Evolutionary conservation across 1,140 invertebrate species (phyloP).

Genomic region (Ceratina japonica): DNA sequence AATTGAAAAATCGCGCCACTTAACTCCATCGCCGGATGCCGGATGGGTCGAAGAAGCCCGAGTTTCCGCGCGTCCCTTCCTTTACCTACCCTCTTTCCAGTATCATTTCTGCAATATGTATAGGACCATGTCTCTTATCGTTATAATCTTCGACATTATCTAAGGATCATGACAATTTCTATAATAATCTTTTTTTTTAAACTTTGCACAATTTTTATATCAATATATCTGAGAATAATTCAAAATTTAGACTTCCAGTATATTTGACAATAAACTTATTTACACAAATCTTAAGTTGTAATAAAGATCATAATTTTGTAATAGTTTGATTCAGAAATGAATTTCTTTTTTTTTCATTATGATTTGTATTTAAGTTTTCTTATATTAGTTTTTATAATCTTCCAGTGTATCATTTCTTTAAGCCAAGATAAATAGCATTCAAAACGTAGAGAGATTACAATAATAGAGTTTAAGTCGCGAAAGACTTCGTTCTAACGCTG

Average conservation of each 20-base stretch:
- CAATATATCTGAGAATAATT: no score
- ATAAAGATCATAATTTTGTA: no score
- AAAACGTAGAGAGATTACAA: neutral
- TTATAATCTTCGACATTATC: neutral
- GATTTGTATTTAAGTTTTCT: no score
- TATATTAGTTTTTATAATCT: neutral
- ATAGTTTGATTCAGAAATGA: neutral
- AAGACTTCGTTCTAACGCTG: neutral
- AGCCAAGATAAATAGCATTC: neutral
- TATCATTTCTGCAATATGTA: slow-evolving; percentile 28
- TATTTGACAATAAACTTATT: no score
- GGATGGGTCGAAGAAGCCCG: slow-evolving; percentile 33
- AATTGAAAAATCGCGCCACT: slow-evolving; percentile 63
- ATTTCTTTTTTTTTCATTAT: neutral
- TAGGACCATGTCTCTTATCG: neutral
- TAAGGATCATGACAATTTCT: no score
- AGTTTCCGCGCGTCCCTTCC: slow-evolving; percentile 14
- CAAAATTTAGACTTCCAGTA: no score
- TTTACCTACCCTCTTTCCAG: neutral
- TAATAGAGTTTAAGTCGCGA: neutral
- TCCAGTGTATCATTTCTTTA: neutral
- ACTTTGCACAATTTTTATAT: no score
- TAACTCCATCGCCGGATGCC: slow-evolving; percentile 55
- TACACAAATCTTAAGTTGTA: no score
- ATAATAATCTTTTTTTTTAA: no score